A percentile compares a stretch with the other conserved stretches of the same genome.
Evolutionary conservation across 2,113 vertebrate species (phyloP).

Genomic region (Gavia stellata): DNA sequence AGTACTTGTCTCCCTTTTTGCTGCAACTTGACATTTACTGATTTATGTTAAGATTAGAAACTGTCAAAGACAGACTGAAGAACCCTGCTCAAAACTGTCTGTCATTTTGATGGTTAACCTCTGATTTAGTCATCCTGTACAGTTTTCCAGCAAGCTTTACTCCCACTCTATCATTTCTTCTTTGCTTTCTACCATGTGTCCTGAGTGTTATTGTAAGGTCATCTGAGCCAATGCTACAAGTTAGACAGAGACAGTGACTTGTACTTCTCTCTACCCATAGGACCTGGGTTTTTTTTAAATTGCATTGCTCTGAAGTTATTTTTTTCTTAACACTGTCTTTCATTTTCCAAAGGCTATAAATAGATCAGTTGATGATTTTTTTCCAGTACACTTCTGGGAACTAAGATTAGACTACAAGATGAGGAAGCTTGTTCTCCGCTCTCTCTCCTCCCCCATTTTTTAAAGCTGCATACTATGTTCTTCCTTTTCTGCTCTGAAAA

Average conservation of each 20-base stretch:
- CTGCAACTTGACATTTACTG: neutral
- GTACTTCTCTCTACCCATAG: neutral
- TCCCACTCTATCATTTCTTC: neutral
- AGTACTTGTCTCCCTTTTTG: neutral
- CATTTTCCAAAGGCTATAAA: neutral
- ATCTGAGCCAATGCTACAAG: neutral
- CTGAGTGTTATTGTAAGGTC: neutral
- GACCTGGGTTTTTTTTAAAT: neutral
- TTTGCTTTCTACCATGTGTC: neutral
- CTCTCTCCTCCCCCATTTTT: neutral
- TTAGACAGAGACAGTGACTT: neutral
- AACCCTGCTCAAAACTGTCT: neutral
- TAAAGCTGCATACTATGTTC: neutral
- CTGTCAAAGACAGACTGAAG: neutral
- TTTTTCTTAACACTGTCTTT: neutral
- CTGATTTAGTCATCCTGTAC: neutral
- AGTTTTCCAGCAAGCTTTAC: neutral
- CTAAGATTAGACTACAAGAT: neutral
- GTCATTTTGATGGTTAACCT: neutral
- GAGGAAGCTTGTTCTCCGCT: neutral
- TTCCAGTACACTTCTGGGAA: neutral
- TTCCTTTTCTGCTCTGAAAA: neutral
- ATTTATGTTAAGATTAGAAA: neutral
- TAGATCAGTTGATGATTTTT: neutral
- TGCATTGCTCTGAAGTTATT: neutral